Percentiles rank a stretch among this genome's conserved stretches.
These are phyloP conservation scores for Aquatica leii DNA, from an alignment of 2,888 invertebrate genomes.

Conservation along the genomic window DNA sequence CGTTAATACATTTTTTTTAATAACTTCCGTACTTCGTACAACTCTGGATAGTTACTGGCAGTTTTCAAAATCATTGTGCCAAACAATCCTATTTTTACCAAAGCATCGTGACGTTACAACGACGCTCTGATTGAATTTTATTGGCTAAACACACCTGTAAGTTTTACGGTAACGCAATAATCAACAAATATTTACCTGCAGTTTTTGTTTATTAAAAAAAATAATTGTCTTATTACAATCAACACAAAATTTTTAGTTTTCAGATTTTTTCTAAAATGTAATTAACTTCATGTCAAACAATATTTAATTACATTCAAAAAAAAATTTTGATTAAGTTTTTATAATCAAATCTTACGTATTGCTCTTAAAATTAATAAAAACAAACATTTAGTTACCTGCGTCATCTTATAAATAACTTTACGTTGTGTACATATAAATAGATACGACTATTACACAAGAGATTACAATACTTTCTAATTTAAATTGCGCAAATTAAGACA, in stretches of 20 bases:
- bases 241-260: neutral
- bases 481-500: too few relatives aligned
- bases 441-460: neutral
- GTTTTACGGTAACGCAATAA: constrained; percentile 4
- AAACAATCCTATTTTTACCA: constrained; percentile 57
- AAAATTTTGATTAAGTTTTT: too few relatives aligned
- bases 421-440: constrained; percentile 4
- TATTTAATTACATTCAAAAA: too few relatives aligned
- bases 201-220: too few relatives aligned
- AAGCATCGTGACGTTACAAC: constrained; percentile 48
- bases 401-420: neutral
- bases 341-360: too few relatives aligned
- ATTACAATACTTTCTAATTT: too few relatives aligned
- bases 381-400: constrained; percentile 8
- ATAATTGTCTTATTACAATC: neutral
- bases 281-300: too few relatives aligned
- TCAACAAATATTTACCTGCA: neutral
- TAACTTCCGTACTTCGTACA: constrained; percentile 48
- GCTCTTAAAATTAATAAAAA: too few relatives aligned
- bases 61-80: constrained; percentile 51
- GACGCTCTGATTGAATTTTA: constrained; percentile 37
- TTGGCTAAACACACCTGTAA: constrained; percentile 43
- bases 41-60: constrained; percentile 51
- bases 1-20: too few relatives aligned
- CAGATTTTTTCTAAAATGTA: neutral